These are phyloP conservation scores for Cephus rjabovi DNA, from an alignment of 2,888 invertebrate species.

Conservation along the genomic window DNA sequence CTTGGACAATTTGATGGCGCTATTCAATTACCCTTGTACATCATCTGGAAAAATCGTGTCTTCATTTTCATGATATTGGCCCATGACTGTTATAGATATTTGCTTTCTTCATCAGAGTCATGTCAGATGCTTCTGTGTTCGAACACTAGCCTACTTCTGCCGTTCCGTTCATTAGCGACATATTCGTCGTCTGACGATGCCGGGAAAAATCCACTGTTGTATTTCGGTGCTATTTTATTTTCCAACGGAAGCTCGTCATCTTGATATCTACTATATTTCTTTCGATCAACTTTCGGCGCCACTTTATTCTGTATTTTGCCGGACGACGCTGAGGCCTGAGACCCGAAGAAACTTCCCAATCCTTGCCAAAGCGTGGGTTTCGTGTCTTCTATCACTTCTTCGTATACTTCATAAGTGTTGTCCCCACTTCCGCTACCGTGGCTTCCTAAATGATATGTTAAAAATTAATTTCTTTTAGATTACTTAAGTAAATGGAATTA, in stretches of 20 bases:
- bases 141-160: neutral
- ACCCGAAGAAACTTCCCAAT: slow-evolving; percentile 30
- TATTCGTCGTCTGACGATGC: neutral
- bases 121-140: neutral
- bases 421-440: slow-evolving; percentile 17
- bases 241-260: slow-evolving; percentile 30
- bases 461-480: neutral
- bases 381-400: slow-evolving; percentile 43
- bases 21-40: neutral
- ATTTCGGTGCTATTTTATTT: slow-evolving; percentile 39
- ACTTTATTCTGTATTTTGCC: slow-evolving; percentile 37
- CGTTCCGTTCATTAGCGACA: neutral
- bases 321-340: slow-evolving; percentile 8
- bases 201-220: neutral
- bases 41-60: neutral
- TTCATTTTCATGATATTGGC: neutral
- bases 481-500: neutral
- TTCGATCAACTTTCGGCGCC: slow-evolving; percentile 26
- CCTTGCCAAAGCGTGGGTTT: slow-evolving; percentile 17
- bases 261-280: slow-evolving; percentile 10
- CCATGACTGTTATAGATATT: neutral
- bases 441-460: neutral
- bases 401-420: slow-evolving; percentile 48
- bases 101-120: neutral
- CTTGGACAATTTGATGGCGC: neutral